Evolutionary conservation across 2,888 invertebrate species (phyloP), one percentile per base, ranked within the genome.

Genomic region (Melanargia galathea): DNA sequence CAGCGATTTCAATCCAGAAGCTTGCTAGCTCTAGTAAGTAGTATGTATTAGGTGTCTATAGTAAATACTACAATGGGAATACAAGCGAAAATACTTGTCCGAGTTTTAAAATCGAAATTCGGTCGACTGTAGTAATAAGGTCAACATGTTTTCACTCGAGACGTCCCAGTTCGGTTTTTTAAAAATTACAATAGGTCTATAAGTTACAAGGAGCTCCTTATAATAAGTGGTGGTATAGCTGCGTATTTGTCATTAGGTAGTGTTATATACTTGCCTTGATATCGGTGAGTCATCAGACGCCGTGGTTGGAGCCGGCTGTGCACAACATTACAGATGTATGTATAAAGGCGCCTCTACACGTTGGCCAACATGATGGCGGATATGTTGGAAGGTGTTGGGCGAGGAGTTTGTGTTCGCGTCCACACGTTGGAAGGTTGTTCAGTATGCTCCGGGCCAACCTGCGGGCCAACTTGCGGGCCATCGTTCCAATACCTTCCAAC

Each of bases 241-340:
- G n/a, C 24, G 38, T 69, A 60, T 58, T 58, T 65, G 49, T 65
- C 48, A 60, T 61, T 60, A 56, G 33, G 54, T 63, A 67, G 62
- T 64, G 55, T 66, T 70, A 70, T 60, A 67, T 71, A 68, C 68
- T 72, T 65, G 74, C 74, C 75, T 76, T 75, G 75, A 68, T 71
- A 70, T 70, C 64, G 70, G 69, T 89, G 89, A 89, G 79, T 89
- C 89, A 89, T 79, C 74, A 72, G 78, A 69, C 76, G 78, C 74
- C 76, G 72, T 70, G 73, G 77, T 71, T 71, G 79, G 71, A 80
- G 83, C 79, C 80, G 78, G 80, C 84, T 82, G 82, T 81, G 78
- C 73, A 72, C 71, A 71, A 69, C 65, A 10, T 60, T 62, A 65
- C 60, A 59, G 40, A 68, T 62, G 61, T 70, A 65, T 61, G 70